Conservation (phyloP, 2,113 vertebrate species). For the Mustela nigripes region DNA sequence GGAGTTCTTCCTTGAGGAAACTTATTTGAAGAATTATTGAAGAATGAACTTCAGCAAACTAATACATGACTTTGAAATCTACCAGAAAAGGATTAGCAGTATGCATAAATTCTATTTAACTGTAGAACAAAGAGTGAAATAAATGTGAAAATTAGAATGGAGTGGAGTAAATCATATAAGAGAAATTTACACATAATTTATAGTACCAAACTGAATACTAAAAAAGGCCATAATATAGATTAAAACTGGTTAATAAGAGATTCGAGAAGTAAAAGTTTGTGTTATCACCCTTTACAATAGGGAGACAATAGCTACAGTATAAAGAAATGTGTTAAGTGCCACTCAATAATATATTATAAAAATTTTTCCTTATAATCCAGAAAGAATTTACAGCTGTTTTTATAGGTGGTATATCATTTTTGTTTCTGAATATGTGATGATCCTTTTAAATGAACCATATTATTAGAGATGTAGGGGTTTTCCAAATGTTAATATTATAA, state of each 20-base stretch:
- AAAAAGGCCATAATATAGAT: not conserved
- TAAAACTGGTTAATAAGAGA: not conserved
- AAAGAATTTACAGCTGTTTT: not conserved
- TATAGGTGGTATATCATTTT: not conserved
- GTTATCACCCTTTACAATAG: not conserved
- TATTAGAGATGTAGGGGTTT: not conserved
- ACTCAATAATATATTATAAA: not conserved
- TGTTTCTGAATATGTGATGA: not conserved
- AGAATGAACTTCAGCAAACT: slow-evolving; percentile 31
- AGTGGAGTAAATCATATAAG: not conserved
- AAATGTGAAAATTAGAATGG: not conserved
- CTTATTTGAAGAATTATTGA: not conserved
- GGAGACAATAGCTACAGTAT: not conserved
- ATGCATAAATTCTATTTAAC: not conserved
- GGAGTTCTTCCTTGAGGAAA: slow-evolving; percentile 6
- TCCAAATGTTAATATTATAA: not conserved
- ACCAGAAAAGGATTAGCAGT: not conserved
- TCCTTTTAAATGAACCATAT: not conserved
- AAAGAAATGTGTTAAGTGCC: not conserved
- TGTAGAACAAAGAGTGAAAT: not conserved
- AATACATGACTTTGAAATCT: not conserved
- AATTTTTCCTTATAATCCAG: not conserved
- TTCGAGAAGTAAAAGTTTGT: not conserved
- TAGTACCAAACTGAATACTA: not conserved
- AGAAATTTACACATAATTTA: not conserved